phyloP scores from a whole-genome alignment of 2,888 invertebrate genomes.

The Eilema depressum region DNA sequence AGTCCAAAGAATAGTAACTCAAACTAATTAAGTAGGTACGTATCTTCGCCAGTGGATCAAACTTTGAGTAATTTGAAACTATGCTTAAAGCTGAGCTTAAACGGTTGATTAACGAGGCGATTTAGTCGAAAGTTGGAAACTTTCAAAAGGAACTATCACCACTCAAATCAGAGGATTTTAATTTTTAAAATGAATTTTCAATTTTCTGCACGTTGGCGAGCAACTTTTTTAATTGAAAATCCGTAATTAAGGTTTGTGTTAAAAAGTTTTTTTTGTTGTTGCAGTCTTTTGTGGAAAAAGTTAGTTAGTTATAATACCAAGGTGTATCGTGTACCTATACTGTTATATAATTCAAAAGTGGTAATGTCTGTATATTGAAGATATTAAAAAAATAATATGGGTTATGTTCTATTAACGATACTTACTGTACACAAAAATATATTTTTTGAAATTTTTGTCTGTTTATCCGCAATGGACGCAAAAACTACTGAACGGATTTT shows the following conservation, averaged over 20 bases:
- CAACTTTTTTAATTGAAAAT: conserved; percentile 42
- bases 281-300: background rate
- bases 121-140: conserved; percentile 62
- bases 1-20: no score
- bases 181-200: conserved; percentile 43
- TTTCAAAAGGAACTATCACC: conserved; percentile 53
- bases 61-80: conserved; percentile 69
- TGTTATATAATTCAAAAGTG: no score
- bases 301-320: background rate
- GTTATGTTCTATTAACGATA: no score
- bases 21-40: background rate
- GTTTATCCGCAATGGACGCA: no score
- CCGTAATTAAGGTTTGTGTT: conserved; percentile 30
- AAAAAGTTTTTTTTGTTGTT: background rate
- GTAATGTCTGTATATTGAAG: no score
- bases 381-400: no score
- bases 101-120: conserved; percentile 73
- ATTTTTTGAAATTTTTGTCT: no score
- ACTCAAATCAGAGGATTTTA: conserved; percentile 43
- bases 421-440: no score
- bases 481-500: no score
- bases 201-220: conserved; percentile 36
- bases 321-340: no score
- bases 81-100: conserved; percentile 71
- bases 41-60: conserved; percentile 53